Evolutionary conservation across 2,113 vertebrate genomes (phyloP), one percentile per base, ranked within the genome.

Genomic region (Phalacrocorax brasilianus): DNA sequence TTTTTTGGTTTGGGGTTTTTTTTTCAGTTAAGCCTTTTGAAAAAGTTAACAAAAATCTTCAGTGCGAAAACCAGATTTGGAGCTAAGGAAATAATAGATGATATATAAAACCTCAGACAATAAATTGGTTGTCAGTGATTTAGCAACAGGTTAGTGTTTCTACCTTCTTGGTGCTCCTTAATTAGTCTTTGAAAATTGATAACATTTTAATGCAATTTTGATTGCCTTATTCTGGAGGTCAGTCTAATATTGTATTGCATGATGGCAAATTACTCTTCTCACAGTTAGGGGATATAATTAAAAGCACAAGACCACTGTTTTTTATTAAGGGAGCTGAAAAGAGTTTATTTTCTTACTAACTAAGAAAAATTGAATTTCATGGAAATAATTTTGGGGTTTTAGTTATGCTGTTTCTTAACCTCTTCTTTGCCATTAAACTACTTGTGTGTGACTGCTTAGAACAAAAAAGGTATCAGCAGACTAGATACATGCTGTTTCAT

Each of bases 191-290:
- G 83, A 94, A 93, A 84, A 86, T 66, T 81, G 93, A 91, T 91
- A 90, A 70, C 30, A 15, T 84, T 95, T 95, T 92, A 93, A 92
- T 67, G 59, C 86, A 44, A 42, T 82, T 97, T 80, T 93, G 90
- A 88, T 89, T 93, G 74, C 76, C 40, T 96, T 71, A 33, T 93
- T 96, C 75, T 91, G 75, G 87, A 97, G 95, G 92, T 97, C 90
- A 94, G 79, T 90, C 63, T 92, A 56, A 94, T 88, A 84, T 85
- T 91, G 55, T 79, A 53, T 90, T 96, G 76, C 35, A 44, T 67
- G 67, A 70, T 94, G 96, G 67, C 75, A 93, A 93, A 94, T 89
- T 71, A 80, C 90, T 95, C 88, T 84, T 91, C 92, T 96, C 80
- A 63, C 72, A 81, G 70, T 96, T 91, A 96, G 53, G 73, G 53